Base-by-base conservation (phyloP, 2,113 vertebrate genomes). In the Microcebus tavaratra region DNA sequence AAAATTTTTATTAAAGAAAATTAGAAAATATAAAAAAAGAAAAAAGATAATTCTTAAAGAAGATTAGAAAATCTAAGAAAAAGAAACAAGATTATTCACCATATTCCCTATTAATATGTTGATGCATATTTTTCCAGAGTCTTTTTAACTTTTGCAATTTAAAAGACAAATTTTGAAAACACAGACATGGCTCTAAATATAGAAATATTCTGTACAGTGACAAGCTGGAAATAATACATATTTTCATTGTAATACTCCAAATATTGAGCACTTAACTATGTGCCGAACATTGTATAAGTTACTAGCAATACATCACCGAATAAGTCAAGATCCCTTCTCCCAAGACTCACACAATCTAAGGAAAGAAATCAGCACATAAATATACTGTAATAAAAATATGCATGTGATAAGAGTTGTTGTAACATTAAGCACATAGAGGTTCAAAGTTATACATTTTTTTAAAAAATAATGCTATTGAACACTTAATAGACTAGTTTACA, bases 121-220 rank as follows among this genome's bases (percentile, higher is more conserved):
- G 17, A 14, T 55, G 27, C 50, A 36, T 82, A 67, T 34, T 73
- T 73, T 88, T 63, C 25, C 15, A 94, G 13, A 48, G 8, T 2
- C 42, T 42, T 73, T 34, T 57, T 95, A 81, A 53, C 14, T 82
- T 92, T 88, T 68, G 3, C 10, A 67, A 91, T 53, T 57, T 86
- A 59, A 90, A 96, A 88, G 21, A 57, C 17, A 14, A 82, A 50
- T 89, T 96, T 36, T 88, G 36, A 57, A 84, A 85, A 72, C 48
- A 57, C 13, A 63, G 20, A 48, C 34, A 45, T 48, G 20, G 20
- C 8, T 93, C 21, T 67, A 88, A 78, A 93, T 57, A 59, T 48
- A 91, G 31, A 34, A 45, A 5, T 80, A 48, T 36, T 90, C 45
- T 67, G 13, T 57, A 39, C 2, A 91, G 20, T 70, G 67, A 67